Evolutionary conservation across 2,113 vertebrate species (phyloP).

Genomic region (Eira barbara): DNA sequence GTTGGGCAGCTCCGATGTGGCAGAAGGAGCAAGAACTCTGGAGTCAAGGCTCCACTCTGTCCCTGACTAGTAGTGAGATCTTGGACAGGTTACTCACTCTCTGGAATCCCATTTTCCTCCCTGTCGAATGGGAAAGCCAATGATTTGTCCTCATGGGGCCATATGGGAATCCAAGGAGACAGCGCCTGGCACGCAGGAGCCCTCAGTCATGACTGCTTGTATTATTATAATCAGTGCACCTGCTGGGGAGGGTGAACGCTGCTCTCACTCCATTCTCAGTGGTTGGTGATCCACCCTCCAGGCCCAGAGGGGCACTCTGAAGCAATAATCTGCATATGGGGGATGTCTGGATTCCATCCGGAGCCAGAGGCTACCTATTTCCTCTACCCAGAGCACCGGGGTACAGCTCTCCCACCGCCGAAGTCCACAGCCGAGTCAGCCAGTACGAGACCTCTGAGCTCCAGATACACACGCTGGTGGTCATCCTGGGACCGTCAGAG

Average conservation of each 20-base stretch:
- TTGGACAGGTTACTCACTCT: neutral
- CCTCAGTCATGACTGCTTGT: rapidly evolving
- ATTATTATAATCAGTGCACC: rapidly evolving
- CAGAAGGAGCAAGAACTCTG: neutral
- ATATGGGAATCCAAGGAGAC: neutral
- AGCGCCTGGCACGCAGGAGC: rapidly evolving
- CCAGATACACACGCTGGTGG: rapidly evolving
- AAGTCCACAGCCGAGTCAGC: neutral
- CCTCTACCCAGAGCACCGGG: neutral
- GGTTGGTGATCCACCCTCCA: neutral
- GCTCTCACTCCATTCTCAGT: neutral
- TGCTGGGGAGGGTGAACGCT: rapidly evolving
- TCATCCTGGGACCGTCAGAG: too few relatives aligned
- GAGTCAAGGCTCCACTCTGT: neutral
- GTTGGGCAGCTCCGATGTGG: neutral
- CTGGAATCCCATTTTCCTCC: neutral
- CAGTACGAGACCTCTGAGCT: rapidly evolving
- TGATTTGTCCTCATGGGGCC: rapidly evolving
- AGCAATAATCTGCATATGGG: neutral
- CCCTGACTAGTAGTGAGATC: neutral
- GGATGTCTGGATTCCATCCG: neutral
- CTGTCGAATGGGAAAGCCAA: neutral
- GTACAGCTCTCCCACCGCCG: neutral
- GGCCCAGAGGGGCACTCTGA: neutral
- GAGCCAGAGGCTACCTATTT: neutral